Evolutionary conservation across 2,797 vertebrate species (phyloP).

Genomic region (Phoebastria nigripes): DNA sequence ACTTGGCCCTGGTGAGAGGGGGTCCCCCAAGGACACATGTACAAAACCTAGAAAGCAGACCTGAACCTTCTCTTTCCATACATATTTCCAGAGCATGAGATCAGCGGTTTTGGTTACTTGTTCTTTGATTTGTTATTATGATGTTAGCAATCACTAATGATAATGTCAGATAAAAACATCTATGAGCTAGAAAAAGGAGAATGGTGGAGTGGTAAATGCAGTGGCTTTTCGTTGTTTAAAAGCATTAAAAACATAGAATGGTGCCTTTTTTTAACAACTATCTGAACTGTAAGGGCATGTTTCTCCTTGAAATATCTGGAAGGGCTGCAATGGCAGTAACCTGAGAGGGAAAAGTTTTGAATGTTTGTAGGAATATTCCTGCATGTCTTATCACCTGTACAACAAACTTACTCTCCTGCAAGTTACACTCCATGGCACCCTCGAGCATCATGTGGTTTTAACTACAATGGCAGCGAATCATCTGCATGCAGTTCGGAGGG

Average conservation of each 20-base stretch:
- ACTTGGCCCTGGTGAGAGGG: accelerated
- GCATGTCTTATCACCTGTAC: not conserved
- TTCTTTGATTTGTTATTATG: not conserved
- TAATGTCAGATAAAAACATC: not conserved
- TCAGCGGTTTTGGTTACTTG: not conserved
- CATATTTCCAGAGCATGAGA: not conserved
- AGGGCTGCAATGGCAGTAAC: not conserved
- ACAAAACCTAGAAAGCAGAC: not conserved
- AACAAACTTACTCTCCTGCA: not conserved
- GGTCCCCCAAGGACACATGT: not conserved
- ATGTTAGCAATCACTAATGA: not conserved
- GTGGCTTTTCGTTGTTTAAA: not conserved
- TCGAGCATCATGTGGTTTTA: not conserved
- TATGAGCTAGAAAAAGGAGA: not conserved
- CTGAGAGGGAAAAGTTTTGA: not conserved
- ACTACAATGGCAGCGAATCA: accelerated
- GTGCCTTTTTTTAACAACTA: slow-evolving; percentile 47
- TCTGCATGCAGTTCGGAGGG: accelerated
- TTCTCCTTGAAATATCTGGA: not conserved
- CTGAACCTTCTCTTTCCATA: not conserved
- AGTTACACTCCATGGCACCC: not conserved
- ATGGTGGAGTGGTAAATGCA: not conserved
- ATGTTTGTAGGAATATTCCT: not conserved
- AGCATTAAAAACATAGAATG: not conserved
- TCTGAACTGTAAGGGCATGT: not conserved